Conservation (phyloP, 2,113 vertebrate genomes). For the Corvus moneduloides region DNA sequence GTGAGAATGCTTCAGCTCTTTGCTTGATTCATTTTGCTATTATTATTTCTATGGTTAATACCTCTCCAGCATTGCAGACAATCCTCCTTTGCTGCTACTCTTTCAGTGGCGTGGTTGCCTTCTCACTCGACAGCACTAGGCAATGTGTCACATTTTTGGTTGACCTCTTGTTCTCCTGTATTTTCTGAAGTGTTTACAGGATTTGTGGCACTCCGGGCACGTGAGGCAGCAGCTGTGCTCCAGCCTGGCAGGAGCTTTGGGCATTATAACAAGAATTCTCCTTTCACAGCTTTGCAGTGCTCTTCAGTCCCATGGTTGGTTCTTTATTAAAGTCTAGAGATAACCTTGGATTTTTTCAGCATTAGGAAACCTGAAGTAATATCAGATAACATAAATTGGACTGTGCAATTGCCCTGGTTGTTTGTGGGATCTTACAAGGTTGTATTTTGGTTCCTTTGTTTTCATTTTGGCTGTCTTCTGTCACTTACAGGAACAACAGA, state of each 20-base stretch:
- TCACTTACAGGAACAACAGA: neutral
- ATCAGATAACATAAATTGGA: neutral
- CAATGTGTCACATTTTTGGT: neutral
- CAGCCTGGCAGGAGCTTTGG: neutral
- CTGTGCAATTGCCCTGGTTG: neutral
- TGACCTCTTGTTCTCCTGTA: neutral
- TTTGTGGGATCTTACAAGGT: neutral
- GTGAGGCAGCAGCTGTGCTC: neutral
- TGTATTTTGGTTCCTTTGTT: neutral
- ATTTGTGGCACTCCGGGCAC: neutral
- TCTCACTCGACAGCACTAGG: neutral
- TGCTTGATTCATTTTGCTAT: neutral
- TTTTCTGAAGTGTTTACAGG: slow-evolving; percentile 19
- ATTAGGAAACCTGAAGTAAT: neutral
- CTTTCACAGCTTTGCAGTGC: neutral
- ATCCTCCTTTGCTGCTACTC: neutral
- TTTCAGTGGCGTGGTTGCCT: neutral
- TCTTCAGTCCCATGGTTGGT: neutral
- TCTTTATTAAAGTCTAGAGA: neutral
- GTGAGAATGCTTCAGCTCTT: neutral
- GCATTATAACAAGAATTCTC: neutral
- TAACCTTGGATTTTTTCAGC: neutral
- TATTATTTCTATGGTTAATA: neutral
- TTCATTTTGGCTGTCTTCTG: neutral
- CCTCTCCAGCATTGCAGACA: neutral